phyloP scores from a whole-genome alignment of 53 echinoderm and acorn worm species.

The Paracentrotus lividus region DNA sequence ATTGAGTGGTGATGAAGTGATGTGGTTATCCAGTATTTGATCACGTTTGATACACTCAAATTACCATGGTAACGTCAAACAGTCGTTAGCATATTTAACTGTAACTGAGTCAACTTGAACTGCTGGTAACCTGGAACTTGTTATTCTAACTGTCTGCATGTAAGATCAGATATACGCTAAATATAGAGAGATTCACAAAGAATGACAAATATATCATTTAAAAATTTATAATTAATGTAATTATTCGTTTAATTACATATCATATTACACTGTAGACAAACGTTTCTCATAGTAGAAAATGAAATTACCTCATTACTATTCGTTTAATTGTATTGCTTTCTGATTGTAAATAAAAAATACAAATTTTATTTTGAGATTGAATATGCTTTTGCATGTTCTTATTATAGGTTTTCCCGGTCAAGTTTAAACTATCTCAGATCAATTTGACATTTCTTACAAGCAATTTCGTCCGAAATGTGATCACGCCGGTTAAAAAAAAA shows the following conservation, averaged over 20 bases:
- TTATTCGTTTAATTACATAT: neutral
- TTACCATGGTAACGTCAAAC: slow-evolving; percentile 56
- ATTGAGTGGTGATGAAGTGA: slow-evolving; percentile 50
- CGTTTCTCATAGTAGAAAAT: no score
- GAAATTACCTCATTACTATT: no score
- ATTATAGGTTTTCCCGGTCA: no score
- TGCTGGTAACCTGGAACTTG: neutral
- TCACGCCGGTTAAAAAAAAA: no score
- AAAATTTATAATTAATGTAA: neutral
- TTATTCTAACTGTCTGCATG: neutral
- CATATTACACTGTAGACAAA: neutral
- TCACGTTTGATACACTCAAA: slow-evolving; percentile 1
- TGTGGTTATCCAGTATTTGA: slow-evolving; percentile 22
- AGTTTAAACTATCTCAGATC: no score
- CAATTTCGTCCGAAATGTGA: no score
- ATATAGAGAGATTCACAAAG: neutral
- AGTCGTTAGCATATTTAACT: neutral
- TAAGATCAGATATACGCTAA: neutral
- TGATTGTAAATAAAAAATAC: no score
- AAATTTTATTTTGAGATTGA: no score
- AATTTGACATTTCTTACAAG: no score
- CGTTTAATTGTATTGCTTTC: no score
- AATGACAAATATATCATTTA: neutral
- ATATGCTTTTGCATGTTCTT: no score
- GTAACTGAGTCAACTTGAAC: neutral